phyloP scores from a whole-genome alignment of 2,113 vertebrate genomes.

The Serranochromis macrocephalus region DNA sequence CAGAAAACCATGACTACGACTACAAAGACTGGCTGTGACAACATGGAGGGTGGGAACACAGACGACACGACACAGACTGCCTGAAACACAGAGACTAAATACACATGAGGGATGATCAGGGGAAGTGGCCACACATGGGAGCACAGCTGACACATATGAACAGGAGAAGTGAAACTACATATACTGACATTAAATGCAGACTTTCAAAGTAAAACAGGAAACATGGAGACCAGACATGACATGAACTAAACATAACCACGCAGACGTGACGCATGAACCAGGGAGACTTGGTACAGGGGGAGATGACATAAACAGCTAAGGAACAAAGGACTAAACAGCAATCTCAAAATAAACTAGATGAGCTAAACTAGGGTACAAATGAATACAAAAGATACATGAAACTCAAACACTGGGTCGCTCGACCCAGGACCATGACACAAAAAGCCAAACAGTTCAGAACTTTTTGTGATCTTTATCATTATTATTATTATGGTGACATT shows the following conservation, averaged over 20 bases:
- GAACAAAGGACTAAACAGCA: background rate
- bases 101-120: accelerated
- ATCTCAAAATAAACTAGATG: background rate
- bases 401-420: background rate
- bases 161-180: accelerated
- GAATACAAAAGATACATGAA: background rate
- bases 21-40: background rate
- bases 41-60: background rate
- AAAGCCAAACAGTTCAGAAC: background rate
- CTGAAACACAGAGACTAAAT: background rate
- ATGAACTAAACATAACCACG: too few relatives aligned
- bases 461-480: background rate
- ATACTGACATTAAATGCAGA: accelerated
- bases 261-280: too few relatives aligned
- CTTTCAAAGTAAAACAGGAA: background rate
- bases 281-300: too few relatives aligned
- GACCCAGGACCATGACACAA: background rate
- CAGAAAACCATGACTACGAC: accelerated
- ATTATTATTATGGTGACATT: background rate
- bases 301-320: accelerated
- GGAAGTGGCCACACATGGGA: background rate
- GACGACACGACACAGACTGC: background rate
- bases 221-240: background rate
- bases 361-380: background rate
- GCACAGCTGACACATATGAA: background rate